Evolutionary conservation across 2,797 vertebrate genomes (phyloP), one percentile per base, ranked within the genome.

Genomic region (Poecilia picta): DNA sequence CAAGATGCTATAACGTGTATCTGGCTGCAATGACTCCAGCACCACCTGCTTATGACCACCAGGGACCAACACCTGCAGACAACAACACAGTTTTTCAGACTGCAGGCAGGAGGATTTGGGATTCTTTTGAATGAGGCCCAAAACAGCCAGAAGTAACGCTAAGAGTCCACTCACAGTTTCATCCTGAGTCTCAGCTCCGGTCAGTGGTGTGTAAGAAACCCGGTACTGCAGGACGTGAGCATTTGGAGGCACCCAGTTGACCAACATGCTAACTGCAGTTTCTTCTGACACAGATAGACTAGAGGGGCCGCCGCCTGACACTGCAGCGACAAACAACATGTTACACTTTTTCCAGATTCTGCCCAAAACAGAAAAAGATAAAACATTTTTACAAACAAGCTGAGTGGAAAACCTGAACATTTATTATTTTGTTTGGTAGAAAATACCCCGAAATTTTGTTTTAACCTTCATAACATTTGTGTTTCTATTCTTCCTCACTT

Each of bases 211-310:
- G 70, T 96, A 98, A 51, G 92, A 94, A 70, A 99, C 95, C 2
- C 91, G 96, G 84, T 98, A 99, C 92, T 96, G 96, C 25, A 96
- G 96, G 0, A 98, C 93, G 0, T 95, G 96, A n/a, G 96, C 95
- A 0, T 96, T 96, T 0, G 97, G 97, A 2, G 97, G 96, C 0
- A 91, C 90, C 98, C 98, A 98, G 89, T 91, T 97, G 87, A 98
- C 91, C 82, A 93, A 73, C 47, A 99, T 86, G 91, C 97, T 97
- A 90, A 94, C 94, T 1, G 97, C 94, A 0, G 94, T 97, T 94
- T 98, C 96, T 0, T 97, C 96, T 2, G 95, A 94, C 2, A 98
- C 90, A 1, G 93, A 88, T 64, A 98, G 94, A 45, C 95, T 93
- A 81, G 96, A 95, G 0, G 97, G 97, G 4, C 97, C 96, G 74